These are phyloP conservation scores for Amphimallon solstitiale DNA, from an alignment of 2,888 invertebrate species.

Conservation along the genomic window DNA sequence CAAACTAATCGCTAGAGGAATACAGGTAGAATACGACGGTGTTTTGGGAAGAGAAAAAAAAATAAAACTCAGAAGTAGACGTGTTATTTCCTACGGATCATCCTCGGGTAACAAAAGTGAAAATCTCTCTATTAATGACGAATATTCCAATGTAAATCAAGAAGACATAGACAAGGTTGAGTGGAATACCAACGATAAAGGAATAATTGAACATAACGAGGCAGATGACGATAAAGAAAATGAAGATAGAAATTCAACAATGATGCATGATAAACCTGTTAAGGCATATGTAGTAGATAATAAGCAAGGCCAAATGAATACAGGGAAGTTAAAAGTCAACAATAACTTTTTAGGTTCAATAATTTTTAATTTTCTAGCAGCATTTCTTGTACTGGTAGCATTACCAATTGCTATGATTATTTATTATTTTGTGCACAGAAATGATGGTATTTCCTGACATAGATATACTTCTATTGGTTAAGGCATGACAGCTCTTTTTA, in stretches of 20 bases:
- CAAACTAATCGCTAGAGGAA: constrained; percentile 13
- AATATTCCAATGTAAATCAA: background rate
- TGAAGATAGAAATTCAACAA: constrained; percentile 16
- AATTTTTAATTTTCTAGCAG: constrained; percentile 37
- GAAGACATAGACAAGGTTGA: constrained; percentile 15
- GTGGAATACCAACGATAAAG: background rate
- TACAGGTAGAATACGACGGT: constrained; percentile 35
- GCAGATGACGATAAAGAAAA: background rate
- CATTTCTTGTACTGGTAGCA: constrained; percentile 31
- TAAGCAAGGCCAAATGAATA: background rate
- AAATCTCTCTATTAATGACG: background rate
- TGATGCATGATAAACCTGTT: constrained; percentile 27
- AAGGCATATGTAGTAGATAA: constrained; percentile 30
- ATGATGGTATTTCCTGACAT: constrained; percentile 32
- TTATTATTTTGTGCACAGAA: constrained; percentile 31
- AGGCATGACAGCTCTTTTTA: background rate
- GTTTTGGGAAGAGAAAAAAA: constrained; percentile 10
- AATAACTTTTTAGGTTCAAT: constrained; percentile 34
- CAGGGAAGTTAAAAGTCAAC: background rate
- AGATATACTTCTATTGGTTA: constrained; percentile 22
- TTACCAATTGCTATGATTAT: constrained; percentile 36
- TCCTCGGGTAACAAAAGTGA: background rate
- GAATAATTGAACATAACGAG: background rate
- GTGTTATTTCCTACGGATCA: constrained; percentile 1
- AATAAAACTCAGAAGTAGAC: background rate